Percentiles rank a stretch among this genome's conserved stretches.
Evolutionary conservation across 2,888 invertebrate genomes (phyloP).

Genomic region (Eulithis prunata): DNA sequence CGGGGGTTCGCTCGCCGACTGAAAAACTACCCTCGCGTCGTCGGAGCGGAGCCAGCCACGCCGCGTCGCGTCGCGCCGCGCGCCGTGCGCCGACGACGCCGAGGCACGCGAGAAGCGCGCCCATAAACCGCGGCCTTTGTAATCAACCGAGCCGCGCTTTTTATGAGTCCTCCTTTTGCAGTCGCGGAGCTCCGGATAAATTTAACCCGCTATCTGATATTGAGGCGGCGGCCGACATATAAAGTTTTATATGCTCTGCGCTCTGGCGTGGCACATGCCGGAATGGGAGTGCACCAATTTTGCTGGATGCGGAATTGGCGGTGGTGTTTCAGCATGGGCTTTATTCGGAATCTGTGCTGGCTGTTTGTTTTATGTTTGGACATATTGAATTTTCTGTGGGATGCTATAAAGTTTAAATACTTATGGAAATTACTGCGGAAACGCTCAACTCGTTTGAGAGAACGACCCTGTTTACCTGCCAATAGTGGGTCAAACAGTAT

Average conservation of each 20-base stretch:
- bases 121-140: conserved; percentile 74
- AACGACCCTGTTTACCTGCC: neutral
- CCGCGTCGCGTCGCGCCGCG: conserved; percentile 34
- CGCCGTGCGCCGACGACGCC: conserved; percentile 50
- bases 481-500: neutral
- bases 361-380: conserved; percentile 25
- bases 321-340: conserved; percentile 25
- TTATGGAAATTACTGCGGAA: conserved; percentile 4
- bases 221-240: conserved; percentile 53
- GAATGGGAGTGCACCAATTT: conserved; percentile 44
- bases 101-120: conserved; percentile 63
- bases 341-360: conserved; percentile 26
- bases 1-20: conserved; percentile 65
- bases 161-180: conserved; percentile 76
- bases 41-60: conserved; percentile 46
- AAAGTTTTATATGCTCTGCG: conserved; percentile 50
- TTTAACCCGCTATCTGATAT: conserved; percentile 75
- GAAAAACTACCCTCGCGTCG: conserved; percentile 80
- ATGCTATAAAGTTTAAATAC: conserved; percentile 22
- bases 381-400: conserved; percentile 13
- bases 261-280: conserved; percentile 43
- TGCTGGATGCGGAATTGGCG: conserved; percentile 34
- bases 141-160: conserved; percentile 80
- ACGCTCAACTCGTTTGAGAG: neutral
- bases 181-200: conserved; percentile 65